phyloP scores from a whole-genome alignment of 1,140 invertebrate genomes.

The Aphaenogaster ashmeadi region DNA sequence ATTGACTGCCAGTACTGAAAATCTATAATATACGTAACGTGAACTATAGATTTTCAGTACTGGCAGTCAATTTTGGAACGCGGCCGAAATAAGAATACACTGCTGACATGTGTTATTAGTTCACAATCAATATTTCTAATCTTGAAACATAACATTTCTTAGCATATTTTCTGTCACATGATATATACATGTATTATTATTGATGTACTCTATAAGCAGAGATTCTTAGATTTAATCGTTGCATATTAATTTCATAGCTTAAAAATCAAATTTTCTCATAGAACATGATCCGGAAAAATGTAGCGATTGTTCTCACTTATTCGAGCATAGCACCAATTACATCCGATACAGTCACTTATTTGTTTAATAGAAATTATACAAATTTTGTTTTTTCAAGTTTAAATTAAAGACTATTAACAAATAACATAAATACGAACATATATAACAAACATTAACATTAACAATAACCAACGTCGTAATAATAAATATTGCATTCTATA shows the following conservation, averaged over 20 bases:
- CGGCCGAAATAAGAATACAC: conserved; percentile 77
- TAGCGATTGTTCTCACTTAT: conserved; percentile 47
- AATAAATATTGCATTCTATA: conserved; percentile 54
- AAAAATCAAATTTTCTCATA: conserved; percentile 48
- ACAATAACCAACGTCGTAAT: conserved; percentile 66
- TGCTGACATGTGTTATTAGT: conserved; percentile 82
- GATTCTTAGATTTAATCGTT: conserved; percentile 11
- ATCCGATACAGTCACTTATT: conserved; percentile 59
- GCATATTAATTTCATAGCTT: not conserved
- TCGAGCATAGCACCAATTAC: conserved; percentile 64
- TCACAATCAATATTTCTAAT: conserved; percentile 71
- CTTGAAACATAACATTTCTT: conserved; percentile 85
- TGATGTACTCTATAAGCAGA: conserved; percentile 31
- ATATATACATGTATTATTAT: conserved; percentile 44
- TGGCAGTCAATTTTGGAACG: too few species aligned
- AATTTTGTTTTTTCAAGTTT: not conserved
- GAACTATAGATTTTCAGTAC: too few species aligned
- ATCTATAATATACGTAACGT: too few species aligned
- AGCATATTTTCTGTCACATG: conserved; percentile 69
- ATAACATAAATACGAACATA: conserved; percentile 36
- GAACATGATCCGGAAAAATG: conserved; percentile 28
- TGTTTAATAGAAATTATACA: conserved; percentile 23
- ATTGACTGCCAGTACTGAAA: too few species aligned
- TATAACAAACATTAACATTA: conserved; percentile 57
- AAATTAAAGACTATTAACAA: conserved; percentile 49